These are phyloP conservation scores for Eidolon helvum DNA, from an alignment of 2,113 vertebrate genomes.

Conservation along the genomic window DNA sequence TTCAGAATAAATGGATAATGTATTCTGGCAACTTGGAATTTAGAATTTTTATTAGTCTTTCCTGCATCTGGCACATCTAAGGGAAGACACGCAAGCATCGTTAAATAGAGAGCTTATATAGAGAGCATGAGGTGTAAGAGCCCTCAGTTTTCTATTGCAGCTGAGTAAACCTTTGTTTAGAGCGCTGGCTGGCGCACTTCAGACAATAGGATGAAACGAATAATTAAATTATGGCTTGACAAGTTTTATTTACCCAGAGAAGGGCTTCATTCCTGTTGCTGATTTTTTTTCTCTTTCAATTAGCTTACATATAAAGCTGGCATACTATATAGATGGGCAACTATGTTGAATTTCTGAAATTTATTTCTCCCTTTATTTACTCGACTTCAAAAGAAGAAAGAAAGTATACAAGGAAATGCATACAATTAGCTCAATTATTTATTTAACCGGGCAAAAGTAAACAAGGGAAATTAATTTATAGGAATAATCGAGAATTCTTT, in stretches of 20 bases:
- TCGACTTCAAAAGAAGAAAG: slow-evolving; percentile 21
- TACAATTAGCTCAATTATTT: background rate
- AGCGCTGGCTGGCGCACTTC: background rate
- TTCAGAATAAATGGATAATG: slow-evolving; percentile 5
- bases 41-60: background rate
- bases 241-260: background rate
- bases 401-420: background rate
- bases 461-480: background rate
- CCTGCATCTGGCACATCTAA: background rate
- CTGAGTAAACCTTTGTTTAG: background rate
- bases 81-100: background rate
- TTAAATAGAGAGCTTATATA: background rate
- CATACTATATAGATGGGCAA: background rate
- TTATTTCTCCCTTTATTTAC: slow-evolving; percentile 8
- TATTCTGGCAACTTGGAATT: background rate
- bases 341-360: slow-evolving; percentile 17
- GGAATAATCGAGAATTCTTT: background rate
- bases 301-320: background rate
- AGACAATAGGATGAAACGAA: background rate
- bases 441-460: background rate
- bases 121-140: background rate
- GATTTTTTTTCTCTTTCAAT: background rate
- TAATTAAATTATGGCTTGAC: background rate
- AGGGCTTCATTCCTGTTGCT: background rate
- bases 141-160: background rate